Base-by-base conservation (phyloP, 2,888 invertebrate genomes). In the Nomada goodeniana region DNA sequence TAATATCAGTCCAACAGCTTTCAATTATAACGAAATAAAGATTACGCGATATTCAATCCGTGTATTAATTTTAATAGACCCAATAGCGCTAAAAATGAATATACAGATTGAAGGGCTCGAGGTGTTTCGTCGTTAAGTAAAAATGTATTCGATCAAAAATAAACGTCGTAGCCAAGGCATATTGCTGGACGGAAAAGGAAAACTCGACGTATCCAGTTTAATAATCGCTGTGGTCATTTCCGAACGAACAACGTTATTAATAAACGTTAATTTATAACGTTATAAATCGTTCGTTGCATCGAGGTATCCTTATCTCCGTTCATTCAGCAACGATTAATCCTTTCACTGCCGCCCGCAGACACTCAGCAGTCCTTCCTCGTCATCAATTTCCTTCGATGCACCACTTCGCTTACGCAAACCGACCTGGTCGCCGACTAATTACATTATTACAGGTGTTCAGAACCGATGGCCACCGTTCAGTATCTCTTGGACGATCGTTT, bases 391-490 rank as follows among this genome's bases (percentile, higher is more conserved):
- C 60, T 76, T 82, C 82, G 74, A 75, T 36, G 53, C n/a, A 11
- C 26, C 57, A 53, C 55, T 61, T 57, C 15, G 53, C 50, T 70
- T 60, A 55, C 61, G 59, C 63, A 29, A 60, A 75, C 64, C 26
- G 26, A 53, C 59, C 42, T 61, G 69, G 55, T 70, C 69, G 29
- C 73, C 36, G 64, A 61, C 64, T 77, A 84, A 84, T 84, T 84
- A 76, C 75, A 64, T 83, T 79, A 83, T 74, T 79, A 76, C 59
- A 26, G 15, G 44, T 29, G 26, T 72, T 76, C 77, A 63, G 55
- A 60, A 83, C 73, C 83, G 78, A 83, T 79, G 79, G 65, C 52
- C 47, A n/a, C 79, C 69, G 70, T 79, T 80, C 77, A 23, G 75
- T 77, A 69, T 69, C 72, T 77, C 80, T 59, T 74, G 69, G 59